Base-by-base conservation (phyloP, 2,888 invertebrate genomes). In the Phortica magna region DNA sequence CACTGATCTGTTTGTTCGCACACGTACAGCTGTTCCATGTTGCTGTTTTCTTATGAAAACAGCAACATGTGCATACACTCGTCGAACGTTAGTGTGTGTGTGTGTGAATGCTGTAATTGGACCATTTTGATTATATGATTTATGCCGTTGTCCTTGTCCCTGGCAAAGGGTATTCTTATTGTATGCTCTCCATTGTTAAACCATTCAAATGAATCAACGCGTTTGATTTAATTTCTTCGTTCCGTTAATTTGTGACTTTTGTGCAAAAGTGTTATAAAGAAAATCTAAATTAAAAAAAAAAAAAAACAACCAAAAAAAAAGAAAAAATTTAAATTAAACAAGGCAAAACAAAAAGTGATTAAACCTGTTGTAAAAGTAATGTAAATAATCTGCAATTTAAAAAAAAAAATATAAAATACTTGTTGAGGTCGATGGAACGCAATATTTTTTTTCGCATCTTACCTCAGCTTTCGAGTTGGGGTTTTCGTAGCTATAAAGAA, bases 381-480 rank as follows among this genome's bases (percentile, higher is more conserved):
- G 59, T 59, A 59, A 59, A 59, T 12, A 19, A 59, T 12, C 53
- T 53, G 53, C 57, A 41, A 19, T 75, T 75, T 76, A 43, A 43
- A 7, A 43, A 43, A 7, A 43, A 43, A 43, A 57, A 57, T 59
- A 7, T 9, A 9, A 59, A 59, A 59, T 17, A 7, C 7, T 17
- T 9, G n/a, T 59, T 59, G 59, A 59, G 87, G 88, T 88, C 85
- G 85, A 88, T 83, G 82, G 83, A 89, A 88, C 87, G 89, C 89
- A 88, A 88, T 79, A 77, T 77, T 78, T 75, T 77, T 68, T 59
- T 59, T n/a, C 59, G 59, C 7, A 59, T 17, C 17, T n/a, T 14
- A 14, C 7, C 14, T 12, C 17, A 59, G 59, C 59, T 4, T 2
- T 7, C 19, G n/a, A 59, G n/a, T 59, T 19, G 14, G 48, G 48